Evolutionary conservation across 2,888 invertebrate species (phyloP).

Genomic region (Drosophila seclusa): DNA sequence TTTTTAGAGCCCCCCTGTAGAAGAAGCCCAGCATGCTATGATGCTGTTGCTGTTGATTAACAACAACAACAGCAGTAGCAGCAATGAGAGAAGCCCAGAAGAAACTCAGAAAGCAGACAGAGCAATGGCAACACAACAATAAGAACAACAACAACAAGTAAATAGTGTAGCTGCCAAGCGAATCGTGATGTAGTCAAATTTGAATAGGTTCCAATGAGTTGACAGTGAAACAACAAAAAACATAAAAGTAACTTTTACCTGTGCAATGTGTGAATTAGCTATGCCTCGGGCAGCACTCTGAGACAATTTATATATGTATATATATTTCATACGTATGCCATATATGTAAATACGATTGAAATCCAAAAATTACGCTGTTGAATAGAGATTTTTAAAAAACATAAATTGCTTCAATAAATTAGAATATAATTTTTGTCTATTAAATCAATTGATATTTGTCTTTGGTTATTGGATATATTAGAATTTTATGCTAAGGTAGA

Average conservation of each 20-base stretch:
- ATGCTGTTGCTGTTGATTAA: conserved; percentile 54
- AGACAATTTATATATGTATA: background rate
- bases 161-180: conserved; percentile 45
- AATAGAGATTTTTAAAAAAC: background rate
- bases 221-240: conserved; percentile 40
- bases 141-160: conserved; percentile 1
- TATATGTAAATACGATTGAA: background rate
- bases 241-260: conserved; percentile 41
- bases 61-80: conserved; percentile 28
- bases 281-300: conserved; percentile 7
- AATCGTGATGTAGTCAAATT: conserved; percentile 60
- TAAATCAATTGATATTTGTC: background rate
- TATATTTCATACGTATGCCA: background rate
- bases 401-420: background rate
- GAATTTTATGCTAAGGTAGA: too few relatives aligned
- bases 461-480: background rate
- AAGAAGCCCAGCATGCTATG: conserved; percentile 44
- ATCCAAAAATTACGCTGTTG: background rate
- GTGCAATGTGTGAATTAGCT: conserved; percentile 43
- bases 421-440: background rate
- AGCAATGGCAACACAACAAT: conserved; percentile 24
- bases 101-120: conserved; percentile 37
- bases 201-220: conserved; percentile 46
- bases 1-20: conserved; percentile 41
- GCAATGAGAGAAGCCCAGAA: conserved; percentile 46